Evolutionary conservation across 2,113 vertebrate species (phyloP), one percentile per base, ranked within the genome.

Genomic region (Amblyopsis rosae): DNA sequence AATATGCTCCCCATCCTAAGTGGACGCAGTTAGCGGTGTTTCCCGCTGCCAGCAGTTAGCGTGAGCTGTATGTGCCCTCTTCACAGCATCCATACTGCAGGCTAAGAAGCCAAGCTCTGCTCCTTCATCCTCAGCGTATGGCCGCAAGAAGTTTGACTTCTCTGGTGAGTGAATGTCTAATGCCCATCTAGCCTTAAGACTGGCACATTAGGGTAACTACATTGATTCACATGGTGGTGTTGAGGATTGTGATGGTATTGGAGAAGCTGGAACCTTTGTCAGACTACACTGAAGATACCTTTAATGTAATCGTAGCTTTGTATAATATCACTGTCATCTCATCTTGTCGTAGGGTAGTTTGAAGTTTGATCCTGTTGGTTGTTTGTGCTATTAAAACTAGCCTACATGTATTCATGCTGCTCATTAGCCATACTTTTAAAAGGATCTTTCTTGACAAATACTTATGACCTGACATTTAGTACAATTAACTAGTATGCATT

Each of bases 81-180:
- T 47, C 65, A 56, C 69, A 93, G 93, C 87, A 33, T 6, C 75
- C 12, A 45, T 11, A 10, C 16, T 35, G 33, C 74, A 32, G 6
- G 83, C 73, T n/a, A 92, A 83, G 90, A 92, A 93, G 75, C 77
- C 75, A 0, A 70, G 78, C 48, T 75, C 86, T 1, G 76, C 89
- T 15, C 83, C 91, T 1, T 58, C 86, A 8, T 82, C 79, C 51
- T 47, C 73, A 6, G 65, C 67, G 0, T 86, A 69, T 9, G 86
- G 62, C 53, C 82, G 92, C 79, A 93, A 84, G 86, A 95, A 90
- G 76, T 93, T 94, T 69, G 91, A 87, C 67, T 93, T 94, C 66
- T 89, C 90, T 70, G 95, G 95, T 96, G 86, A 85, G 81, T 9
- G 9, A 67, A 7, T 12, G 10, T 15, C 58, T 2, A 1, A 1